Conservation (phyloP, 1,140 invertebrate species). For the Pseudachorutes palmiensis region DNA sequence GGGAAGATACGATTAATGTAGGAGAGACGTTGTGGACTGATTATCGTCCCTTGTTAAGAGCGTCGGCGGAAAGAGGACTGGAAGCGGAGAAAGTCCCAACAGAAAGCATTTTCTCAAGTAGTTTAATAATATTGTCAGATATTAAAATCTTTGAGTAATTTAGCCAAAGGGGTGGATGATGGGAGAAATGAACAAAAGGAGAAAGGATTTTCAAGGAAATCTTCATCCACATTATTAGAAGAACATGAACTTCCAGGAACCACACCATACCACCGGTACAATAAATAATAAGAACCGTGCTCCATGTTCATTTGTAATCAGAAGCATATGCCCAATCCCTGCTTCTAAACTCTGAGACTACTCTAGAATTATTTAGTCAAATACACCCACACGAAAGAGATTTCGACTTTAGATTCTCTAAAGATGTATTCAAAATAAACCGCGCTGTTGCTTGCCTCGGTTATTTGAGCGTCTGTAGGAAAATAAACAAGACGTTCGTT, state of each 20-base stretch:
- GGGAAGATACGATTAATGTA: constrained; percentile 2
- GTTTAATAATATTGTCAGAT: constrained; percentile 15
- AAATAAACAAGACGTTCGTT: no score
- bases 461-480: neutral
- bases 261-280: neutral
- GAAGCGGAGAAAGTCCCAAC: neutral
- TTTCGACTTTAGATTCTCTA: neutral
- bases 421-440: neutral
- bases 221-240: neutral
- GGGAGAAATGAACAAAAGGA: constrained; percentile 10
- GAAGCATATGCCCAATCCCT: neutral
- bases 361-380: no score
- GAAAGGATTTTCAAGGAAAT: neutral
- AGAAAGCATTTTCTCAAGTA: constrained; percentile 3
- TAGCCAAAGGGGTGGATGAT: constrained; percentile 8
- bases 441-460: neutral
- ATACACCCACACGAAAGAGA: neutral
- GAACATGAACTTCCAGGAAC: constrained; percentile 11
- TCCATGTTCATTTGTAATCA: neutral
- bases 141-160: constrained; percentile 30
- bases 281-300: neutral
- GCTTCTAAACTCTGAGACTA: neutral
- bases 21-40: neutral
- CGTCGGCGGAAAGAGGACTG: neutral
- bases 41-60: neutral